A percentile compares a stretch with the other conserved stretches of the same genome.
Conservation (phyloP, 2,113 vertebrate species). For the Macaca nemestrina region DNA sequence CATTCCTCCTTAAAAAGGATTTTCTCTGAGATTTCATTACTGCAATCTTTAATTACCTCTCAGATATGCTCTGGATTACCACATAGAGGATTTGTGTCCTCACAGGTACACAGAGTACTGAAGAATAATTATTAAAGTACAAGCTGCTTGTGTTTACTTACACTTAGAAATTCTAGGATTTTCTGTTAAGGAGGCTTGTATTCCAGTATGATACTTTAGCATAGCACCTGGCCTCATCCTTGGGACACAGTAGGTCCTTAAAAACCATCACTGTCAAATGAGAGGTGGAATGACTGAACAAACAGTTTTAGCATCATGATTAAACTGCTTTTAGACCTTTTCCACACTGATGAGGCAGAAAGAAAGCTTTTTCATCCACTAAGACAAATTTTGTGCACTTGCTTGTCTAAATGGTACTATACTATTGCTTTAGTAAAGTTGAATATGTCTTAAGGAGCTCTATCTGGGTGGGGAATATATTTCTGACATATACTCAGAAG, state of each 20-base stretch:
- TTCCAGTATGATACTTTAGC: background rate
- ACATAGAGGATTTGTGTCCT: background rate
- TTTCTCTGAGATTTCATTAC: background rate
- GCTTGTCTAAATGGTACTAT: background rate
- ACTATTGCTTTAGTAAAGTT: background rate
- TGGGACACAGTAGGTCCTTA: background rate
- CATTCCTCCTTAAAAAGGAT: background rate
- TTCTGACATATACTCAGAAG: background rate
- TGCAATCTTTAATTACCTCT: background rate
- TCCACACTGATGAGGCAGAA: background rate
- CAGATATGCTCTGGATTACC: background rate
- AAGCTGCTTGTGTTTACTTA: background rate
- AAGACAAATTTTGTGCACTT: background rate
- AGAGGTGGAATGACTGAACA: background rate
- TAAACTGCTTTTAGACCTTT: slow-evolving; percentile 16
- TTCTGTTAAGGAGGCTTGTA: background rate
- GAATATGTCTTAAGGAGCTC: background rate
- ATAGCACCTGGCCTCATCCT: background rate
- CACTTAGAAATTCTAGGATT: background rate
- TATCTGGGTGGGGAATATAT: background rate
- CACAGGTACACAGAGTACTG: background rate
- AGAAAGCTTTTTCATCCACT: background rate
- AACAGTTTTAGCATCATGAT: background rate
- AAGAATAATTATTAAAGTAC: background rate
- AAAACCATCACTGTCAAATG: background rate